Base-by-base conservation (phyloP, 2,888 invertebrate genomes). In the Hydropsyche betteni region DNA sequence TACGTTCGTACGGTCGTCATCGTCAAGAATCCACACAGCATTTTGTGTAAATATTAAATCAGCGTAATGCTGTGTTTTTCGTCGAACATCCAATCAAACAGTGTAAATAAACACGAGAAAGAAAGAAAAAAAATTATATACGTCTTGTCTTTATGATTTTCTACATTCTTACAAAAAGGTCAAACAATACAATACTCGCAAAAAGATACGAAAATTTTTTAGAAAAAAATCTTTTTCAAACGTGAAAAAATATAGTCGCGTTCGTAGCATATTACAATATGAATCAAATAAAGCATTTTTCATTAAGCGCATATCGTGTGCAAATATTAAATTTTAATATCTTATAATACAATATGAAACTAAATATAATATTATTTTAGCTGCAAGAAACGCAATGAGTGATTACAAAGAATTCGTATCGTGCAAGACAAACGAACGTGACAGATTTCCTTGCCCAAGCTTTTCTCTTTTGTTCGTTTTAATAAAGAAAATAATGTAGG, bases 31-130 rank as follows among this genome's bases (percentile, higher is more conserved):
- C 70, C 52, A 50, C 16, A 69, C 24, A n/a, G 53, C 33, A 8
- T 14, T 8, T 44, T 70, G 52, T 70, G 70, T 34, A 70, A 70
- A 70, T 70, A 70, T 70, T 70, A 70, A 70, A 70, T 70, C 70
- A 70, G 33, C 70, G 70, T 53, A 70, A 70, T 53, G 70, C 70
- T 53, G 70, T 53, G 53, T 53, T 53, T 69, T 70, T 52, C 53
- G 52, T 70, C 52, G 33, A 53, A 53, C 69, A 51, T 69, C 52
- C 70, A 70, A 70, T 70, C 70, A 70, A 70, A 70, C 16, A 51
- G 52, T 70, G 70, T 52, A 70, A 70, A 70, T 53, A 70, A 70
- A 70, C 70, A 53, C 36, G 8, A 10, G 64, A 8, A 36, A 36
- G 70, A 36, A 10, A 14, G 33, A 53, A 69, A 16, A 61, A 61